Percentiles rank a stretch among this genome's conserved stretches.
Conservation (phyloP, 2,888 invertebrate genomes). For the Cryptus armator region DNA sequence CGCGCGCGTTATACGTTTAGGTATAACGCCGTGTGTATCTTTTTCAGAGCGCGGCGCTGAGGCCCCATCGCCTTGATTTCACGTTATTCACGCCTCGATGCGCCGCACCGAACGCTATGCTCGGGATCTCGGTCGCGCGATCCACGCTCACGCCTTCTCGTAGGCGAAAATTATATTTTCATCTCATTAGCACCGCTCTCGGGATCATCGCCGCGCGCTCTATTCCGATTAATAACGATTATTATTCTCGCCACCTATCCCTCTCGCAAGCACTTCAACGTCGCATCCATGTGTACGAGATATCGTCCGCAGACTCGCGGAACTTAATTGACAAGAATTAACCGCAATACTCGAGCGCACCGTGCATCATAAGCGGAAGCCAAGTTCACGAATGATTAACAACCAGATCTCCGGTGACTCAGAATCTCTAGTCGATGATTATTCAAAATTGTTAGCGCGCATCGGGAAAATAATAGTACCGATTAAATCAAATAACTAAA, state of each 20-base stretch:
- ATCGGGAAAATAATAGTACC: neutral
- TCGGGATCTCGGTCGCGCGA: neutral
- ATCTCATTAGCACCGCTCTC: conserved; percentile 38
- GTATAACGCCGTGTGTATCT: conserved; percentile 13
- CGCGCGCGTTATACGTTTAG: neutral
- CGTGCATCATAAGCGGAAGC: conserved; percentile 4
- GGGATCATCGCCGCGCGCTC: conserved; percentile 7
- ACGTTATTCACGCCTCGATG: conserved; percentile 48
- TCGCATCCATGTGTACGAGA: conserved; percentile 1
- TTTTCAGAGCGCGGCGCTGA: conserved; percentile 37
- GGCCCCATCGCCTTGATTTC: conserved; percentile 41
- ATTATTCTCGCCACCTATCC: conserved; percentile 25
- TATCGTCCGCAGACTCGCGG: neutral
- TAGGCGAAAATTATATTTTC: conserved; percentile 31
- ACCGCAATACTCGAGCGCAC: neutral
- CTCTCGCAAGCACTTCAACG: neutral
- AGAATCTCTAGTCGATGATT: neutral
- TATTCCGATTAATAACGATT: conserved; percentile 39
- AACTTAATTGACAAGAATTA: conserved; percentile 44
- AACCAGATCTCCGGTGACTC: neutral
- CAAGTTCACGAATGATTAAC: neutral
- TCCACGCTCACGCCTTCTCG: neutral
- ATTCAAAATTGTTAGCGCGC: neutral
- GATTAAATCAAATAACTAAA: neutral
- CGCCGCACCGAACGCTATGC: neutral